Evolutionary conservation across 1,140 invertebrate genomes (phyloP).

Genomic region (Brachionus paranguensis): DNA sequence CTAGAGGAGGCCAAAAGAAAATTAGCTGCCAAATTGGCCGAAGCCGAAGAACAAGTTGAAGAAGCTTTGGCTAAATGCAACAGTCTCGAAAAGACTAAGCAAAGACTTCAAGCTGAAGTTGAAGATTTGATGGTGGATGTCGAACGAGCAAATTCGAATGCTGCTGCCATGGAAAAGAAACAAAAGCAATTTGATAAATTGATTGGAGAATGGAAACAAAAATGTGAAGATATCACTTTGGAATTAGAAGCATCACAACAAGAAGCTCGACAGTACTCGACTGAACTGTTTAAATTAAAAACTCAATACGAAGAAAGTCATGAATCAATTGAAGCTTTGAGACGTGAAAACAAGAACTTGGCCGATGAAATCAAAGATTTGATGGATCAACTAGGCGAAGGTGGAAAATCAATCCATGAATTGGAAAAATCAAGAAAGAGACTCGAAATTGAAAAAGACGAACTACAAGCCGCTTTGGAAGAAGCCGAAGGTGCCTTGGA

Average conservation of each 20-base stretch:
- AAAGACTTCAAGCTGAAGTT: constrained; percentile 87
- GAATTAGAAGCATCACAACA: too few species aligned
- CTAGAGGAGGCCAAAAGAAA: constrained; percentile 98
- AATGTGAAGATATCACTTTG: too few species aligned
- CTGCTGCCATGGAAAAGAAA: constrained; percentile 96
- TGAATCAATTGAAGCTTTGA: constrained; percentile 91
- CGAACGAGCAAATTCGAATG: constrained; percentile 69
- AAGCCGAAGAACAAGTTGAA: constrained; percentile 74
- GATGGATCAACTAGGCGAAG: constrained; percentile 95
- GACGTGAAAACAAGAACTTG: constrained; percentile 98
- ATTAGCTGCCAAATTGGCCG: constrained; percentile 93
- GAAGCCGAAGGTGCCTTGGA: too few species aligned
- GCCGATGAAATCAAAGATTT: constrained; percentile 72
- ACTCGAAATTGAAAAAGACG: too few species aligned
- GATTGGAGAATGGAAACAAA: too few species aligned
- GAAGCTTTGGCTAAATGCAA: constrained; percentile 92
- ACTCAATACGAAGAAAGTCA: constrained; percentile 89
- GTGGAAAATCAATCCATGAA: constrained; percentile 80
- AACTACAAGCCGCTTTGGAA: too few species aligned
- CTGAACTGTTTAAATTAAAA: constrained; percentile 90
- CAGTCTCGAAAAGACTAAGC: constrained; percentile 93
- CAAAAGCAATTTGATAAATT: constrained; percentile 92
- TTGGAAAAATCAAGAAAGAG: constrained; percentile 66
- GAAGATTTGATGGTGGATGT: constrained; percentile 97
- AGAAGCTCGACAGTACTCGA: constrained; percentile 96